Evolutionary conservation across 2,113 vertebrate species (phyloP), one percentile per base, ranked within the genome.

Genomic region (Rana temporaria): DNA sequence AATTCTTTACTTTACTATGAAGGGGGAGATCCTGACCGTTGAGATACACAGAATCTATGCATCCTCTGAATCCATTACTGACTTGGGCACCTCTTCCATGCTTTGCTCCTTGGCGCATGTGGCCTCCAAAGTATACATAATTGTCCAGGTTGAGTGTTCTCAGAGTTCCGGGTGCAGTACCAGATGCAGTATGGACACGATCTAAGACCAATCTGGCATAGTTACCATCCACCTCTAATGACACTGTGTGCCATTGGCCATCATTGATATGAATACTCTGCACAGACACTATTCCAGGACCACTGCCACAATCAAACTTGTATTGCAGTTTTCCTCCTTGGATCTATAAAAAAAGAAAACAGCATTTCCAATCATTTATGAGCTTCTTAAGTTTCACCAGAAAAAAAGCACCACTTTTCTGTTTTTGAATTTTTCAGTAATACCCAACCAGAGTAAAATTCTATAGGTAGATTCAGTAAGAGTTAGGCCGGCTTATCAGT

Each of bases 251-350:
- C 98, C 98, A 99, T 83, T 96, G 95, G 18, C 98, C 98, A 16
- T 99, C 97, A 0, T 94, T 98, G 22, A 99, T 93, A 83, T 96
- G 96, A 57, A 95, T 96, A 86, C 97, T 98, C 84, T 98, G 97
- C 69, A 99, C 96, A 0, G 97, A 98, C 65, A 99, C 98, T 1
- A 98, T 93, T 17, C 98, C 97, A 0, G 96, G 96, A 2, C 98
- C 98, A 0, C 98, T 98, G 85, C 98, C 98, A 63, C 98, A 99
- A 91, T 99, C 98, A 52, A 99, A 99, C 86, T 96, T 97, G 89
- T 98, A 99, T 32, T 99, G 98, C 30, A 99, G 91, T 4, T 95
- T 96, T 30, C 98, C 98, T 3, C 97, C 95, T 60, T 98, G 94
- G 12, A 99, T 98, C 98, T 99, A 71, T 3, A 56, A 78, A 1